phyloP scores from a whole-genome alignment of 23 tunicate genomes.

The Styela clava region DNA sequence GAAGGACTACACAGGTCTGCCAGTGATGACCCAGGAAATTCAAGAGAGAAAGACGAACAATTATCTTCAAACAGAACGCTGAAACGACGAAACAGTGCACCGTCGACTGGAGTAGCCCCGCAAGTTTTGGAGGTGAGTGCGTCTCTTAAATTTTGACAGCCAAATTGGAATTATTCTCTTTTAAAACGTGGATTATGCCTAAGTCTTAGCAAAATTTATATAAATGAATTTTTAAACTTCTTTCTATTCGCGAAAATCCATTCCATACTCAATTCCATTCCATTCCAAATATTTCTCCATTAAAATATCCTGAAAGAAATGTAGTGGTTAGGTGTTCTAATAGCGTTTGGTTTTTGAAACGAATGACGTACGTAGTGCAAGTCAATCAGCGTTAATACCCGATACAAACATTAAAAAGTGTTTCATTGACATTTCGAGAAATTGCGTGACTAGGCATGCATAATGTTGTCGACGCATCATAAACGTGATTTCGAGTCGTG shows the following conservation, averaged over 20 bases:
- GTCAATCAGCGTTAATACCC: too few species aligned
- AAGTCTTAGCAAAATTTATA: too few species aligned
- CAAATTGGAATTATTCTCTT: not conserved
- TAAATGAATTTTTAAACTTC: too few species aligned
- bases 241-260: too few species aligned
- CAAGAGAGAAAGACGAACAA: conserved; percentile 4
- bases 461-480: not conserved
- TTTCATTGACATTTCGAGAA: not conserved
- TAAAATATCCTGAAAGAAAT: too few species aligned
- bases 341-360: too few species aligned
- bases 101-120: conserved; percentile 1
- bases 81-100: conserved; percentile 43
- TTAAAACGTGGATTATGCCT: too few species aligned
- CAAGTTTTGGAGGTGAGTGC: conserved; percentile 7
- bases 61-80: not conserved
- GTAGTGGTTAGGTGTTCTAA: too few species aligned
- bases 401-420: not conserved
- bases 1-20: conserved; percentile 29
- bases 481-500: not conserved
- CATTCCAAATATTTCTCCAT: too few species aligned
- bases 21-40: conserved; percentile 18
- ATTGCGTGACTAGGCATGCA: not conserved
- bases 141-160: not conserved
- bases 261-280: too few species aligned
- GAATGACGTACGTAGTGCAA: too few species aligned